Evolutionary conservation across 2,888 invertebrate species (phyloP).

Genomic region (Polydrusus pterygomalis): DNA sequence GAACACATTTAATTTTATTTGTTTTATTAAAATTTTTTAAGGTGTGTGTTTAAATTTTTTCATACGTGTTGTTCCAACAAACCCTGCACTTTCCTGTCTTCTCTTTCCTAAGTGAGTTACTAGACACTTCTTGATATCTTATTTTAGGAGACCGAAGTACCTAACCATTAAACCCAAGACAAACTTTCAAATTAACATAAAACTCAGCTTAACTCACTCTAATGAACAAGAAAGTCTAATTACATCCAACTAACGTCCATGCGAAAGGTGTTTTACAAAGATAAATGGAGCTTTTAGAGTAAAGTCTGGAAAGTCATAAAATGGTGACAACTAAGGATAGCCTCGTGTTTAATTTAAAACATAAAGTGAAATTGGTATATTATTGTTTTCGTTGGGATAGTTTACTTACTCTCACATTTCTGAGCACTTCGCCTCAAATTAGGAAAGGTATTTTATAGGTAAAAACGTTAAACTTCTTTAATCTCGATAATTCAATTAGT

Average conservation of each 20-base stretch:
- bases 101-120: too few relatives aligned
- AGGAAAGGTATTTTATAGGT: too few relatives aligned
- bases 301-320: slow-evolving; percentile 35
- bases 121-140: neutral
- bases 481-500: too few relatives aligned
- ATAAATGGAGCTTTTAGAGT: slow-evolving; percentile 15
- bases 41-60: too few relatives aligned
- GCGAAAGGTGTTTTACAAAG: slow-evolving; percentile 33
- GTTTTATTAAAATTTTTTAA: too few relatives aligned
- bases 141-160: neutral
- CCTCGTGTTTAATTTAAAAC: slow-evolving; percentile 34
- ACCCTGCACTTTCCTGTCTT: too few relatives aligned
- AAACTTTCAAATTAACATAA: slow-evolving; percentile 27
- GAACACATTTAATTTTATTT: too few relatives aligned
- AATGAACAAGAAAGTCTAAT: slow-evolving; percentile 28
- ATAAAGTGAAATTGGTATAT: slow-evolving; percentile 26
- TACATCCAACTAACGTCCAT: slow-evolving; percentile 29
- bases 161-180: neutral
- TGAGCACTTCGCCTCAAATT: too few relatives aligned
- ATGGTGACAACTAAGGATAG: slow-evolving; percentile 19
- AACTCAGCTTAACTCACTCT: neutral
- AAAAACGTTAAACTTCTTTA: too few relatives aligned
- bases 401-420: too few relatives aligned
- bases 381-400: too few relatives aligned
- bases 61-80: too few relatives aligned